Base-by-base conservation (phyloP, 2,888 invertebrate species). In the Stramonita haemastoma region DNA sequence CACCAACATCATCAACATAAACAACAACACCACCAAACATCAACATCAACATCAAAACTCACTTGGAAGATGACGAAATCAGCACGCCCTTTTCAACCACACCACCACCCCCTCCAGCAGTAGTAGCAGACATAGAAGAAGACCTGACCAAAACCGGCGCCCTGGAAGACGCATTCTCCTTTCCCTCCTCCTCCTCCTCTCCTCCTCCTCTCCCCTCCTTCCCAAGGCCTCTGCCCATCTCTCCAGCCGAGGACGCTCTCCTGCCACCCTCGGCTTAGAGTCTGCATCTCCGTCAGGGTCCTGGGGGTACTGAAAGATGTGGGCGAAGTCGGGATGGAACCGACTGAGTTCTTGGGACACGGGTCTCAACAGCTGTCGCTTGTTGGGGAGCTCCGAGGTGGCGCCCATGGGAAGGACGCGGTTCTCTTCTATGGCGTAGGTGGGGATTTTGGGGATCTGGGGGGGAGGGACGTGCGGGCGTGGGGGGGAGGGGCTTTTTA, bases 291-390 rank as follows among this genome's bases (percentile, higher is more conserved):
- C 13, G n/a, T n/a, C 89, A 17, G 91, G 84, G 83, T 91, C 88
- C 22, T 91, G 88, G 8, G 90, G 89, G 87, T 91, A 89, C 19
- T 88, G 90, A 89, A 93, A 94, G 17, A 94, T 92, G 46, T 94
- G 91, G 66, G 93, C 93, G 84, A 91, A 94, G 8, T 94, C 93
- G 0, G 94, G 93, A 87, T 93, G 93, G 87, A 91, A 91, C 87
- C 93, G 93, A 26, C 92, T 91, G 34, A 94, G 91, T 90, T 94
- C 93, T 90, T 93, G 93, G 4, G 94, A 94, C 1, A 94, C 94
- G n/a, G 94, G 94, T 77, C 93, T 89, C 13, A 94, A 90, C 77
- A 92, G 91, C 34, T 88, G 90, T 22, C 90, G 70, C 32, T 89
- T 90, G 57, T 86, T 88, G 81, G 26, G 92, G 73, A 91, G 89